Conservation (phyloP, 2,113 vertebrate genomes). For the Poecilia latipinna region DNA sequence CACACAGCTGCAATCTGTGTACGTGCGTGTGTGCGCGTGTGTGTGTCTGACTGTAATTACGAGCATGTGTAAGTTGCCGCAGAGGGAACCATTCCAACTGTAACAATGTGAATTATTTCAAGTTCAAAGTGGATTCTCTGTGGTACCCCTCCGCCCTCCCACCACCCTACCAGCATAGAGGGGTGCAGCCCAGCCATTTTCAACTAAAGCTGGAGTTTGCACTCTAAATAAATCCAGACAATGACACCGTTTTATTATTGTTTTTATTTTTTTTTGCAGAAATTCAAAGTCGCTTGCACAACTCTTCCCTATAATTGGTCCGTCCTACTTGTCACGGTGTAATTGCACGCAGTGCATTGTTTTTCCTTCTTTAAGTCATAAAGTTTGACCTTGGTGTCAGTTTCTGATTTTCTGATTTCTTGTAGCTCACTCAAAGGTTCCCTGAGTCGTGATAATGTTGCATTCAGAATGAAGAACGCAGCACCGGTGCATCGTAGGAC, state of each 20-base stretch:
- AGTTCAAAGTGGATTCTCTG: conserved; percentile 53
- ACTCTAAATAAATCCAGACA: conserved; percentile 44
- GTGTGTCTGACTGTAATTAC: conserved; percentile 16
- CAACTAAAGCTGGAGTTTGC: conserved; percentile 33
- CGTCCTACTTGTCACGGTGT: background rate
- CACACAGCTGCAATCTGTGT: conserved; percentile 25
- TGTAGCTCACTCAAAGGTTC: too few relatives aligned
- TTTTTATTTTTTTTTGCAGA: background rate
- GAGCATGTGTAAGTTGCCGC: conserved; percentile 29
- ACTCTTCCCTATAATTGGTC: conserved; percentile 21
- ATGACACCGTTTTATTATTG: too few relatives aligned
- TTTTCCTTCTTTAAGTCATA: too few relatives aligned
- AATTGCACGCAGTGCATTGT: background rate
- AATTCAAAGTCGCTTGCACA: conserved; percentile 1
- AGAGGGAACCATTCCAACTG: conserved; percentile 60
- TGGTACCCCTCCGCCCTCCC: conserved; percentile 55
- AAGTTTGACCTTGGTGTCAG: too few relatives aligned
- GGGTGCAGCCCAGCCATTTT: conserved; percentile 51
- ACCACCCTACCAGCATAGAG: conserved; percentile 56
- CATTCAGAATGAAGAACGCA: too few relatives aligned
- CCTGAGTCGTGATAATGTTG: too few relatives aligned
- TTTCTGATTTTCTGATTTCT: too few relatives aligned
- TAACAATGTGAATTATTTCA: conserved; percentile 73
- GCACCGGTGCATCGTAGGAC: too few relatives aligned
- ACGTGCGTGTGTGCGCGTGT: conserved; percentile 1